Evolutionary conservation across 2,888 invertebrate species (phyloP).

Genomic region (Brachyopa scutellaris): DNA sequence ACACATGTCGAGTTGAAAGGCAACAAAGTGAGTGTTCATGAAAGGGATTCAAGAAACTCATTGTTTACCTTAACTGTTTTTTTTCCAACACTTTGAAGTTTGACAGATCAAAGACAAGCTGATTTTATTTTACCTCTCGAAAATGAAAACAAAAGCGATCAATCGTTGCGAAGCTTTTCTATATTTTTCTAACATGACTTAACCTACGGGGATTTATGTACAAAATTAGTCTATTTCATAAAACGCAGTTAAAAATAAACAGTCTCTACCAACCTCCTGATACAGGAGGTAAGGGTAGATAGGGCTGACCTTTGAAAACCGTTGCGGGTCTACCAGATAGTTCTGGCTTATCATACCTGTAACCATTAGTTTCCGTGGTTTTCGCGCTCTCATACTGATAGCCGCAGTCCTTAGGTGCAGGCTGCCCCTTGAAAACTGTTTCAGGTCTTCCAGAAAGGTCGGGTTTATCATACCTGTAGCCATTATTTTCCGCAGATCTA

Average conservation of each 20-base stretch:
- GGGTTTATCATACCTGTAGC: slow-evolving; percentile 15
- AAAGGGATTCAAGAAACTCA: too few relatives aligned
- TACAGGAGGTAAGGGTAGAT: slow-evolving; percentile 29
- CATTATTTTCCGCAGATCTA: background rate
- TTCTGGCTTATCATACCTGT: slow-evolving; percentile 7
- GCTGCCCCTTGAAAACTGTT: slow-evolving; percentile 20
- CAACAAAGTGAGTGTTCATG: too few relatives aligned
- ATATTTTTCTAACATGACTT: too few relatives aligned
- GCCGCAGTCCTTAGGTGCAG: background rate
- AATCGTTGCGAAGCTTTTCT: too few relatives aligned
- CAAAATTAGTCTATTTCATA: background rate
- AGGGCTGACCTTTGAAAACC: slow-evolving; percentile 23
- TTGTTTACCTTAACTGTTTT: too few relatives aligned
- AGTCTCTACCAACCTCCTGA: slow-evolving; percentile 39
- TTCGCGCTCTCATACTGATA: background rate
- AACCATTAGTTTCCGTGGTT: background rate
- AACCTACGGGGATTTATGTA: background rate
- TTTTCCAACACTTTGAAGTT: too few relatives aligned
- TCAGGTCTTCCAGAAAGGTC: background rate
- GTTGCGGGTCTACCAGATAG: background rate
- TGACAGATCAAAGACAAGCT: too few relatives aligned
- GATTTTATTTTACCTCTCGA: too few relatives aligned
- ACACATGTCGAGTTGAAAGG: too few relatives aligned
- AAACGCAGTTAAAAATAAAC: background rate
- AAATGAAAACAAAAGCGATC: too few relatives aligned